A percentile compares a stretch with the other conserved stretches of the same genome.
Conservation (phyloP, 2,797 vertebrate species). For the Bryconaethiops microstoma region DNA sequence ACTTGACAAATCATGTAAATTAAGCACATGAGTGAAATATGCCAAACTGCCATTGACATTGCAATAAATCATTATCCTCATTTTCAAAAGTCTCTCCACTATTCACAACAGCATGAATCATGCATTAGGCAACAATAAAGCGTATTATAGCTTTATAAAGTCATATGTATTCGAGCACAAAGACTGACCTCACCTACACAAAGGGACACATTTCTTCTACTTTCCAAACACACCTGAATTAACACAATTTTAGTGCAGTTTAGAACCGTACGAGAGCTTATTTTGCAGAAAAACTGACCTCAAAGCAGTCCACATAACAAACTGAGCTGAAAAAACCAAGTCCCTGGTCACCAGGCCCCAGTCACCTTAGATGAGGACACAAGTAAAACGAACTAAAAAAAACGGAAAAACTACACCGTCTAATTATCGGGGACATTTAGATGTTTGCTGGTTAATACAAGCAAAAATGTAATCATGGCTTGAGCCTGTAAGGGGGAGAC, state of each 20-base stretch:
- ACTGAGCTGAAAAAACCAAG: not conserved
- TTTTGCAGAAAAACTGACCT: not conserved
- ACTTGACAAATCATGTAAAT: not conserved
- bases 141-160: not conserved
- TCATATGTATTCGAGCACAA: not conserved
- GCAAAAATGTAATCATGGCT: not conserved
- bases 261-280: not conserved
- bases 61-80: not conserved
- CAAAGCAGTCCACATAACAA: not conserved
- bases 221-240: too few relatives aligned
- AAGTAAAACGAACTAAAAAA: conserved; percentile 10
- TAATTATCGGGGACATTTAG: too few relatives aligned
- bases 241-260: not conserved
- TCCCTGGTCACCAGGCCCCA: not conserved
- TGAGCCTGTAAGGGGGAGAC: not conserved
- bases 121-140: not conserved
- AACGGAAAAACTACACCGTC: too few relatives aligned
- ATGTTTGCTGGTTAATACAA: not conserved
- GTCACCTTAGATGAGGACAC: not conserved
- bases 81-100: not conserved
- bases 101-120: not conserved
- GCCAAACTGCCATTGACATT: not conserved
- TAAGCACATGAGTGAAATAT: not conserved
- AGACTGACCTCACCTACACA: not conserved
- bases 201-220: not conserved